Percentiles rank a stretch among this genome's conserved stretches.
Evolutionary conservation across 2,888 invertebrate genomes (phyloP).

Genomic region (Eupelmus urozonus): DNA sequence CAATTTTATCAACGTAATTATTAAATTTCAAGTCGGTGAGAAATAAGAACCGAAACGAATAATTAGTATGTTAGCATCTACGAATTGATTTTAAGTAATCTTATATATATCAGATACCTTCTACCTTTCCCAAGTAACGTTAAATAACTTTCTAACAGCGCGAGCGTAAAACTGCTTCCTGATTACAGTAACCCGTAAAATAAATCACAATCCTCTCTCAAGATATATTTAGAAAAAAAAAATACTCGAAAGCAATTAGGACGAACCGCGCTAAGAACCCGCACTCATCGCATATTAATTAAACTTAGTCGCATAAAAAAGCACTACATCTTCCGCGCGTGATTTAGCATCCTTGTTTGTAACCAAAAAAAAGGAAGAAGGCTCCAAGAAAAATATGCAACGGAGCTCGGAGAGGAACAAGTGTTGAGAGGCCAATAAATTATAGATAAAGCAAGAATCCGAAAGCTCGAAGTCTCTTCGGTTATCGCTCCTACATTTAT

Average conservation of each 20-base stretch:
- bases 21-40: too few relatives aligned
- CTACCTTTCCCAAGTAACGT: not conserved
- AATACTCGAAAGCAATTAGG: not conserved
- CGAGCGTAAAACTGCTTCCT: not conserved
- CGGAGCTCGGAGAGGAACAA: not conserved
- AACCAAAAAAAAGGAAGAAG: too few relatives aligned
- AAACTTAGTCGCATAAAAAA: not conserved
- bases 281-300: not conserved
- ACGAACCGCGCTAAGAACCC: not conserved
- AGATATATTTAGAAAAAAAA: constrained; percentile 1
- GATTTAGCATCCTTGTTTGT: not conserved
- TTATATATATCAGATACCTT: too few relatives aligned
- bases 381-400: not conserved
- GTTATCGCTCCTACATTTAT: too few relatives aligned
- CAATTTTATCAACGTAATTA: too few relatives aligned
- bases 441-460: constrained; percentile 9
- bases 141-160: not conserved
- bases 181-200: not conserved
- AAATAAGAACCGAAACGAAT: too few relatives aligned
- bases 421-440: constrained; percentile 11
- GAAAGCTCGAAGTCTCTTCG: too few relatives aligned
- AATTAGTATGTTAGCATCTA: too few relatives aligned
- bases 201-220: not conserved
- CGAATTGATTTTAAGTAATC: too few relatives aligned
- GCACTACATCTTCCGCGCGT: not conserved